Base-by-base conservation (phyloP, 2,797 vertebrate genomes). In the Lepilemur septentrionalis region DNA sequence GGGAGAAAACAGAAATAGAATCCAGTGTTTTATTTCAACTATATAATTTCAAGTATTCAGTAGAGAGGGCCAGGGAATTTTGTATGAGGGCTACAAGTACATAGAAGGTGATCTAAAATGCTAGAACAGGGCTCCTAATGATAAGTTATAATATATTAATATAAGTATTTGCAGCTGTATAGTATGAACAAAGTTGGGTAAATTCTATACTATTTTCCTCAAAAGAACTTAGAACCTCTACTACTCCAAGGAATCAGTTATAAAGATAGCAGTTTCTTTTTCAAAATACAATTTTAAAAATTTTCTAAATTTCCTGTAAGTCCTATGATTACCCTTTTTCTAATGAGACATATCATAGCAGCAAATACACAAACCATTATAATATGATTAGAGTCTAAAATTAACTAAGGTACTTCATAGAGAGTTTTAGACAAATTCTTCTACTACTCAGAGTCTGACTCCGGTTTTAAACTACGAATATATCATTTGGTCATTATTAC, bases 401-500 rank as follows among this genome's bases (percentile, higher is more conserved):
- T 91, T 78, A 95, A 95, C 67, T 91, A 59, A 73, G 43, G 46
- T 95, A 90, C 38, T 94, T 80, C 79, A 93, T 79, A 80, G 85
- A 96, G 83, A 82, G 43, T 73, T 95, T 73, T 59, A 94, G 48
- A 96, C 43, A 92, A 75, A 88, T 88, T 94, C 14, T 35, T 94
- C n/a, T 94, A 83, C 57, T 86, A 81, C 78, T 96, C 81, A 91
- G 80, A 89, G 81, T 32, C 52, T 89, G 69, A 86, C 41, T 93
- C 55, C 93, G 38, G 41, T 93, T 96, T 97, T 93, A 95, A 93
- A 93, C 35, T 93, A 90, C 78, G 90, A 95, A 96, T 97, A 93
- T 69, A 96, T 97, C 97, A 97, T 95, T 76, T 97, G 89, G 89
- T 95, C 84, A 98, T 98, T 98, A 98, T 95, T 96, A 92, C 92